phyloP scores from a whole-genome alignment of 2,797 vertebrate species.

The Ciconia nigra region DNA sequence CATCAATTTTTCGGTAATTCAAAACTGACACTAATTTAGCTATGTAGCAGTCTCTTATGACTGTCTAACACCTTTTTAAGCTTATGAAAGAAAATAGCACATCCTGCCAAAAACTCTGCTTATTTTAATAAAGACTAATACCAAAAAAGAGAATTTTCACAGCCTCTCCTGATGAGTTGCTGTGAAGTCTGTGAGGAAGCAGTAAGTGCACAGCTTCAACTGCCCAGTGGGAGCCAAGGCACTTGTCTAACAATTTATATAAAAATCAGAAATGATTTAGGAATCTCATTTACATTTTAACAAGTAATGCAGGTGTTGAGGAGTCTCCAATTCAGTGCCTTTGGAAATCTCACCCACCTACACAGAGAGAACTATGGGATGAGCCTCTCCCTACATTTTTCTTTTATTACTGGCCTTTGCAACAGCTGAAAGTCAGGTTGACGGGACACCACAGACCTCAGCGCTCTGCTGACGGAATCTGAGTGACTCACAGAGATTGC shows the following conservation, averaged over 20 bases:
- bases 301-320: not conserved
- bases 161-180: not conserved
- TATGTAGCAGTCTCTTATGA: not conserved
- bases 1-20: not conserved
- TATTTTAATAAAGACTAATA: conserved; percentile 5
- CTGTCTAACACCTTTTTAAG: conserved; percentile 4
- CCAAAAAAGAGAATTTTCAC: not conserved
- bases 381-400: not conserved
- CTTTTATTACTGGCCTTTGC: not conserved
- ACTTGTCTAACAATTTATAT: not conserved
- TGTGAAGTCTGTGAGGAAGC: not conserved
- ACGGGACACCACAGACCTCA: not conserved
- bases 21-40: not conserved
- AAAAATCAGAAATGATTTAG: not conserved
- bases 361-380: not conserved
- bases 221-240: not conserved
- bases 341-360: not conserved
- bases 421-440: not conserved
- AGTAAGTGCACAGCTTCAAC: not conserved
- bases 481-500: not conserved
- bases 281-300: not conserved
- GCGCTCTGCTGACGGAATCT: not conserved
- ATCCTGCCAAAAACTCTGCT: not conserved
- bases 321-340: not conserved
- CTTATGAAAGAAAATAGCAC: not conserved